Conservation (phyloP, 2,797 vertebrate genomes). For the Tiaroga cobitis region DNA sequence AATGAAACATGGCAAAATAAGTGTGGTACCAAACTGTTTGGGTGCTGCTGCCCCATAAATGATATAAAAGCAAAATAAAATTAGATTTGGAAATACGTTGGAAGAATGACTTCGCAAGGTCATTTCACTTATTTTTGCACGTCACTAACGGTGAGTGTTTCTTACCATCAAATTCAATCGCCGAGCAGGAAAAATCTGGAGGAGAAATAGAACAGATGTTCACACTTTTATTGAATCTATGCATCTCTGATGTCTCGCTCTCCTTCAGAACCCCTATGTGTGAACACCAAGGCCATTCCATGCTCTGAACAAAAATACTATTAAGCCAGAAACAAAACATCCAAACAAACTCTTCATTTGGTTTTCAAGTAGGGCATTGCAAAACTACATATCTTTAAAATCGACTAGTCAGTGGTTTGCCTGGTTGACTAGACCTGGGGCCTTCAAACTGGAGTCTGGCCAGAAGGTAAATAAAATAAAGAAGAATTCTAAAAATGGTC, state of each 20-base stretch:
- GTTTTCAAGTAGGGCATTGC: neutral
- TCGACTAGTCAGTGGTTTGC: neutral
- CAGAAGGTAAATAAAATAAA: neutral
- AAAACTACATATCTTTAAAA: neutral
- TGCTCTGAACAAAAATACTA: constrained; percentile 13
- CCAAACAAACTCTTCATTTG: neutral
- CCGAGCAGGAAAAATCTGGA: neutral
- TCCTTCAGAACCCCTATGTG: constrained; percentile 13
- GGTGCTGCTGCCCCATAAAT: neutral
- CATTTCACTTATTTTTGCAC: neutral
- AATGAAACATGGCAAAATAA: constrained; percentile 30
- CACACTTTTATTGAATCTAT: constrained; percentile 1
- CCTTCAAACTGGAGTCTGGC: neutral
- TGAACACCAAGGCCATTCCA: neutral
- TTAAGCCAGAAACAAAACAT: constrained; percentile 1
- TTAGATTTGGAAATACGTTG: neutral
- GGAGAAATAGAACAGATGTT: constrained; percentile 21
- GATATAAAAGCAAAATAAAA: neutral
- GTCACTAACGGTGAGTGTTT: neutral
- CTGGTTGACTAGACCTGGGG: neutral
- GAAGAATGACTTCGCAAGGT: neutral
- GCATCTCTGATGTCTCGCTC: neutral
- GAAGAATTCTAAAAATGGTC: too few species aligned
- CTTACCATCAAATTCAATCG: neutral
- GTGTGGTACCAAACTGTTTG: neutral